These are phyloP conservation scores for Phrynosoma blainvillii DNA, from an alignment of 2,113 vertebrate genomes.

Conservation along the genomic window DNA sequence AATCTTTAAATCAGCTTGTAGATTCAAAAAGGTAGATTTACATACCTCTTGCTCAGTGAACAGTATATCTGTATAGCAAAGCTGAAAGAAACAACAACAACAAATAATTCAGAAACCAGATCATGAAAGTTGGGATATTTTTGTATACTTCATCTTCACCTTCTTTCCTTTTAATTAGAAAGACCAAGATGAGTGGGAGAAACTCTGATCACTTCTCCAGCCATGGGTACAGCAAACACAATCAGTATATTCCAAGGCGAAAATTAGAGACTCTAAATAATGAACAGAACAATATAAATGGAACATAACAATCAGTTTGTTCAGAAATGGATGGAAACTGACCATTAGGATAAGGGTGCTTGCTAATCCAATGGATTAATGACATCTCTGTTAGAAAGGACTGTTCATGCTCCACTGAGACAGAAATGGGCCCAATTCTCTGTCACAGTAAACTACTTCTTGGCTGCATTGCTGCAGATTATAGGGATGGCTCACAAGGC, in stretches of 20 bases:
- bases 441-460: background rate
- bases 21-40: slow-evolving; percentile 3
- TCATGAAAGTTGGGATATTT: background rate
- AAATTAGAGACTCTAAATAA: too few species aligned
- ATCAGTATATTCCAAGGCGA: too few species aligned
- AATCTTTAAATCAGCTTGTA: background rate
- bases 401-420: background rate
- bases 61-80: slow-evolving; percentile 97
- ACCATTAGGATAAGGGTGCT: too few species aligned
- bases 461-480: background rate
- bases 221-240: background rate
- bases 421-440: background rate
- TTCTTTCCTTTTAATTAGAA: background rate
- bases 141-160: background rate
- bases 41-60: slow-evolving; percentile 99
- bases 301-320: background rate
- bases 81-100: slow-evolving; percentile 76
- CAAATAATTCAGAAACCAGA: slow-evolving; percentile 7
- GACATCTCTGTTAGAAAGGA: background rate
- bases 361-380: background rate
- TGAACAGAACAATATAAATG: background rate
- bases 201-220: too few species aligned
- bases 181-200: background rate
- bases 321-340: background rate
- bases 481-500: background rate